Conservation (phyloP, 2,888 invertebrate species). For the Mylabris sibirica region DNA sequence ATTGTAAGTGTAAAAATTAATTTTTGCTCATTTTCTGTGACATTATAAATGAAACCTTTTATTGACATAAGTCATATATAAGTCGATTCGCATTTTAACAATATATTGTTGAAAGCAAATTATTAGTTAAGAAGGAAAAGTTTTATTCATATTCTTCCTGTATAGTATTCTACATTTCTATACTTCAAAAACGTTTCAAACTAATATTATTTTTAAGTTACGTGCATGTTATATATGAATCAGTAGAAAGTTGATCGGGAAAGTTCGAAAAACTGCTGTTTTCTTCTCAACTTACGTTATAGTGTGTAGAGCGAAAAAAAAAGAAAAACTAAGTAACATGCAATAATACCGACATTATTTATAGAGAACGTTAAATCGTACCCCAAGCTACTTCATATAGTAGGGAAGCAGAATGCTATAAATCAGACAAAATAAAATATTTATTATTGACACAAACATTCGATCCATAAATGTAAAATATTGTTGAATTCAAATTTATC, state of each 20-base stretch:
- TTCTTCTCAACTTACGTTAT: constrained; percentile 38
- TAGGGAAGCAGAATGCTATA: constrained; percentile 37
- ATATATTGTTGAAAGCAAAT: constrained; percentile 42
- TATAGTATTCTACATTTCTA: constrained; percentile 37
- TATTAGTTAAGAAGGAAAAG: constrained; percentile 34
- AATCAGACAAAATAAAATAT: constrained; percentile 40
- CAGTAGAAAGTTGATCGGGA: constrained; percentile 46
- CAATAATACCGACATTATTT: constrained; percentile 48
- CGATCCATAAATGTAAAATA: constrained; percentile 44
- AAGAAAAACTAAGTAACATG: constrained; percentile 45
- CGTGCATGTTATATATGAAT: constrained; percentile 47
- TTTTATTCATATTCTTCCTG: constrained; percentile 40
- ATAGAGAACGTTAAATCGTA: constrained; percentile 43
- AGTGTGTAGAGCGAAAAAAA: constrained; percentile 33
- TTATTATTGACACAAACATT: constrained; percentile 40
- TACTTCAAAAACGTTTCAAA: constrained; percentile 37
- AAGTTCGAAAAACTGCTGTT: constrained; percentile 48
- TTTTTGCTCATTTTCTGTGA: not conserved
- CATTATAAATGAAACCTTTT: too few species aligned
- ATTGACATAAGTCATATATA: too few species aligned
- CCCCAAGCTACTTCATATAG: constrained; percentile 41
- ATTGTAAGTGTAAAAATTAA: not conserved
- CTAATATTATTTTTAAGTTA: constrained; percentile 49
- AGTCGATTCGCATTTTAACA: constrained; percentile 34
- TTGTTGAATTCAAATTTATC: constrained; percentile 40